Base-by-base conservation (phyloP, 1,140 invertebrate genomes). In the Fragariocoptes setiger region DNA sequence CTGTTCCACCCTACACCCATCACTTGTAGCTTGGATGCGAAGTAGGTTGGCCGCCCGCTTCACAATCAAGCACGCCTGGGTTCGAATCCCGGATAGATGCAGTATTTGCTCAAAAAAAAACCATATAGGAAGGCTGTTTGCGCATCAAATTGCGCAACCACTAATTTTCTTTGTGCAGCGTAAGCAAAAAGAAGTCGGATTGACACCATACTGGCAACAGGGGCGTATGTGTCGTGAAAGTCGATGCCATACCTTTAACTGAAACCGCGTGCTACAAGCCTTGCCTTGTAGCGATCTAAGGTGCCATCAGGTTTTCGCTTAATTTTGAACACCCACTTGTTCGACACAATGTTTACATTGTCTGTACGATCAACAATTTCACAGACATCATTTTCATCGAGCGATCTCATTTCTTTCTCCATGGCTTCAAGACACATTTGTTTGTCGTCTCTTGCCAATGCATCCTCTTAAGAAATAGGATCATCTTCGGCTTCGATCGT, bases 331-430 rank as follows among this genome's bases (percentile, higher is more conserved):
- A 35, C 13, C n/a, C 31, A n/a, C 13, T n/a, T 13, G 13, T 13
- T n/a, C 31, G 13, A 35, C 13, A 35, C 31, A 13, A 35, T n/a
- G n/a, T n/a, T n/a, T n/a, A n/a, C n/a, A n/a, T n/a, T n/a, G n/a
- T n/a, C n/a, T 31, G 51, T 53, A 39, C 47, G 44, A 13, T 52
- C 31, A 4, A 52, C 48, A 8, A 57, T 0, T 2, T 47, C 43
- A 52, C 54, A 61, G n/a, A 53, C 54, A 25, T 55, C 46, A 47
- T 58, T 54, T 40, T 55, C 49, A 5, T 46, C 41, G 13, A 53
- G 46, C 14, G 52, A 43, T 3, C 49, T 21, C 4, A 58, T 47
- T 47, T 62, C 56, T 20, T 50, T 51, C 8, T 55, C 19, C 42
- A 59, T 56, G 15, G 56, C 60, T 42, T 43, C 36, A 42, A 48